phyloP scores from a whole-genome alignment of 2,113 vertebrate species.

The Rhinopomastus cyanomelas region DNA sequence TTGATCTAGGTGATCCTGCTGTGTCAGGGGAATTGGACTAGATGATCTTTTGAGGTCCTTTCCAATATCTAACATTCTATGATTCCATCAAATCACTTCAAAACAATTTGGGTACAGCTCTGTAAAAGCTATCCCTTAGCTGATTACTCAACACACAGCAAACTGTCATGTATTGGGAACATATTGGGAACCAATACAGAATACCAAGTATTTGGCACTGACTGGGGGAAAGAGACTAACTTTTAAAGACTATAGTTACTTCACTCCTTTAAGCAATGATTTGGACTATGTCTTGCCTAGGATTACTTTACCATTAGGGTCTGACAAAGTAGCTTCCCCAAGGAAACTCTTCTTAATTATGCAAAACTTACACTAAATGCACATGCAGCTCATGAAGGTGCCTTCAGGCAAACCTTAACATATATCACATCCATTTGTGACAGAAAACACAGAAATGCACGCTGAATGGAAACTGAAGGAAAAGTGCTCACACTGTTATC shows the following conservation, averaged over 20 bases:
- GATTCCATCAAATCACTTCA: neutral
- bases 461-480: neutral
- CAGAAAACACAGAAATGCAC: neutral
- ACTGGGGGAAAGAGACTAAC: neutral
- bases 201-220: neutral
- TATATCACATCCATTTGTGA: neutral
- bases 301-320: neutral
- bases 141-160: neutral
- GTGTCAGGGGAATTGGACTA: no score
- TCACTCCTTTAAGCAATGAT: neutral
- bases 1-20: no score
- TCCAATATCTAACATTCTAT: no score
- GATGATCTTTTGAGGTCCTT: no score
- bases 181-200: neutral
- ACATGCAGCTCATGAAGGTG: neutral
- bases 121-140: neutral
- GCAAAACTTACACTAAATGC: neutral
- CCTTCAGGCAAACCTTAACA: neutral
- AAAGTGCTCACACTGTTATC: neutral
- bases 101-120: neutral
- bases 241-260: neutral
- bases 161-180: neutral
- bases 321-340: neutral
- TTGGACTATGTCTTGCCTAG: neutral
- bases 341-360: neutral